Base-by-base conservation (phyloP, 2,113 vertebrate species). In the Myrmecophaga tridactyla region DNA sequence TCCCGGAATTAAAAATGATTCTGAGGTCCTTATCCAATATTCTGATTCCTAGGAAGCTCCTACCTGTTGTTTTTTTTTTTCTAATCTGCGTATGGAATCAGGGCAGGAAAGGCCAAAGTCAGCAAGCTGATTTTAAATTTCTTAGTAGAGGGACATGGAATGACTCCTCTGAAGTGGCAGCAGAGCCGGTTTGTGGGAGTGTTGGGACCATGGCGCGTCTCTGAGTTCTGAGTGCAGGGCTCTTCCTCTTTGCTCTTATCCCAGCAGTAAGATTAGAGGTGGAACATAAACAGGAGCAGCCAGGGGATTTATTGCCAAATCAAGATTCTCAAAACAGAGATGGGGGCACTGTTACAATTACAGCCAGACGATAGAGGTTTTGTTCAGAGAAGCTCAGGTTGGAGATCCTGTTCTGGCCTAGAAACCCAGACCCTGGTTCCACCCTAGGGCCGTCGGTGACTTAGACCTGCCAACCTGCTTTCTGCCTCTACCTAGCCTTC, bases 1-100 rank as follows among this genome's bases (percentile, higher is more conserved):
- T 90, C 23, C 85, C 92, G 82, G 94, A 75, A 65, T 92, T 96
- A 81, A 95, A 94, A 94, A 72, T 77, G 73, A 76, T 85, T 58
- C 41, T 29, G 12, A 25, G 48, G 51, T 89, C 60, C 78, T 89
- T 89, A 73, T 72, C 65, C 73, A 43, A 41, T 73, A 88, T 48
- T 81, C 92, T 62, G 75, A 81, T 65, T 93, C 80, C 65, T 46
- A 72, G n/a, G 60, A 51, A 73, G 43, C 29, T 58, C 58, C 39
- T 53, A 73, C 72, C 36, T n/a, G n/a, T 58, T 56, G 4, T 84
- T 70, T 48, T 34, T 70, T 48, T 34, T 90, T 93, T 62, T 82
- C 43, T 82, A 46, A 75, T 53, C 82, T 94, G 73, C 76, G 93
- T 70, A 78, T 92, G 63, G 73, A 88, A 27, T 88, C 56, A 18